Conservation (phyloP, 2,888 invertebrate genomes). For the Vesta saturnalis region DNA sequence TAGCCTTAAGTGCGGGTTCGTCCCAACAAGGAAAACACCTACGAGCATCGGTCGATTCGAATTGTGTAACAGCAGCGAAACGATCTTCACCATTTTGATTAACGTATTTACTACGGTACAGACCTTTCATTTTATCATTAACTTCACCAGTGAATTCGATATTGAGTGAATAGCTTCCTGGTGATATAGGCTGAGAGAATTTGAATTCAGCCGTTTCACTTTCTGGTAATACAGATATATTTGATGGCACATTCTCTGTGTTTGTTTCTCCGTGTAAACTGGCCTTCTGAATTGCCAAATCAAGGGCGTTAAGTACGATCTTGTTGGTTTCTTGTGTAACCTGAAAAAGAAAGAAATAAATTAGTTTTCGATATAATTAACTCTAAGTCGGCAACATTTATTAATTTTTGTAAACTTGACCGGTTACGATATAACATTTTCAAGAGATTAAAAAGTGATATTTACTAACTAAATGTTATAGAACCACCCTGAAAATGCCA, state of each 20-base stretch:
- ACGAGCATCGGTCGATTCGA: conserved; percentile 89
- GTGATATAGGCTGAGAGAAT: conserved; percentile 69
- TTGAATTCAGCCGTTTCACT: conserved; percentile 77
- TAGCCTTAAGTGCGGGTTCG: conserved; percentile 94
- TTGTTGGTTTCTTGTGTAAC: conserved; percentile 71
- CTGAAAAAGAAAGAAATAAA: conserved; percentile 64
- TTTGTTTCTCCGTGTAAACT: conserved; percentile 64
- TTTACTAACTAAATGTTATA: too few relatives aligned
- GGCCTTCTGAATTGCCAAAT: conserved; percentile 76
- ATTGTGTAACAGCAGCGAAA: conserved; percentile 90
- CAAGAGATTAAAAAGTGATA: too few relatives aligned
- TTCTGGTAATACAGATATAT: conserved; percentile 60
- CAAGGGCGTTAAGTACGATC: conserved; percentile 80
- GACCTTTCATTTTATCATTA: conserved; percentile 91
- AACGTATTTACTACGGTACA: conserved; percentile 85
- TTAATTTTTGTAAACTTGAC: too few relatives aligned
- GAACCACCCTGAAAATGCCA: too few relatives aligned
- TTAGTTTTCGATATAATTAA: too few relatives aligned
- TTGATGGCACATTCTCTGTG: conserved; percentile 56
- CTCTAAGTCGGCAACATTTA: too few relatives aligned
- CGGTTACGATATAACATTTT: too few relatives aligned
- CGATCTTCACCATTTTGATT: conserved; percentile 78
- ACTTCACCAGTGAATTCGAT: conserved; percentile 85
- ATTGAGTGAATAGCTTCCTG: conserved; percentile 68
- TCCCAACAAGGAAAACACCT: conserved; percentile 98